These are phyloP conservation scores for Coronaproctus castanopsis DNA, from an alignment of 2,888 invertebrate species.

Conservation along the genomic window DNA sequence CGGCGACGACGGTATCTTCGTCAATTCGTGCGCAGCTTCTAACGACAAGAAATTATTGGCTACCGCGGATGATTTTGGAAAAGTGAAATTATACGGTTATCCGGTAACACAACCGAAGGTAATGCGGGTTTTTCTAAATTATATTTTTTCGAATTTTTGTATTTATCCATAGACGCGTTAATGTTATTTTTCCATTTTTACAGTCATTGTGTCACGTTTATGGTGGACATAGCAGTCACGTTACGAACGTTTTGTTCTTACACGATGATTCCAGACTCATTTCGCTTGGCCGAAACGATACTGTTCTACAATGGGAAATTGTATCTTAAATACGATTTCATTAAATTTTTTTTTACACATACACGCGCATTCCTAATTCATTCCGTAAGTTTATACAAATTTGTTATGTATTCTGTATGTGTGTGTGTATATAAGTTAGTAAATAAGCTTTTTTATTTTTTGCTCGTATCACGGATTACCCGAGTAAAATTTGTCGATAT, in stretches of 20 bases:
- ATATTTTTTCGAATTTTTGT: background rate
- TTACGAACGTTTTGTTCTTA: slow-evolving; percentile 63
- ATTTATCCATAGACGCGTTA: slow-evolving; percentile 1
- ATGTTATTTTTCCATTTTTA: slow-evolving; percentile 22
- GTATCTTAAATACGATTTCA: background rate
- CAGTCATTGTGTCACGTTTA: slow-evolving; percentile 62
- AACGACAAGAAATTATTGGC: slow-evolving; percentile 47
- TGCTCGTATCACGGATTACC: too few species aligned
- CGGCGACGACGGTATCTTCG: slow-evolving; percentile 70
- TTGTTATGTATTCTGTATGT: too few species aligned
- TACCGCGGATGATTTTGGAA: slow-evolving; percentile 77
- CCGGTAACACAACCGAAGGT: slow-evolving; percentile 76
- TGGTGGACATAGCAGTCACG: slow-evolving; percentile 77
- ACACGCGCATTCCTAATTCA: background rate
- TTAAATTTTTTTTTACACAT: too few species aligned
- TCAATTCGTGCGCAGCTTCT: slow-evolving; percentile 47
- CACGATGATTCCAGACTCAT: slow-evolving; percentile 63
- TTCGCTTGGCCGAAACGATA: slow-evolving; percentile 74
- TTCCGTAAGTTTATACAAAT: too few species aligned
- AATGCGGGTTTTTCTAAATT: background rate
- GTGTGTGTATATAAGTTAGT: too few species aligned
- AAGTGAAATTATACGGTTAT: slow-evolving; percentile 66
- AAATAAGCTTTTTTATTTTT: too few species aligned
- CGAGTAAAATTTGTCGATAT: too few species aligned
- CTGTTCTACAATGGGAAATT: slow-evolving; percentile 63